Evolutionary conservation across 2,113 vertebrate species (phyloP), one percentile per base, ranked within the genome.

Genomic region (Puma concolor): DNA sequence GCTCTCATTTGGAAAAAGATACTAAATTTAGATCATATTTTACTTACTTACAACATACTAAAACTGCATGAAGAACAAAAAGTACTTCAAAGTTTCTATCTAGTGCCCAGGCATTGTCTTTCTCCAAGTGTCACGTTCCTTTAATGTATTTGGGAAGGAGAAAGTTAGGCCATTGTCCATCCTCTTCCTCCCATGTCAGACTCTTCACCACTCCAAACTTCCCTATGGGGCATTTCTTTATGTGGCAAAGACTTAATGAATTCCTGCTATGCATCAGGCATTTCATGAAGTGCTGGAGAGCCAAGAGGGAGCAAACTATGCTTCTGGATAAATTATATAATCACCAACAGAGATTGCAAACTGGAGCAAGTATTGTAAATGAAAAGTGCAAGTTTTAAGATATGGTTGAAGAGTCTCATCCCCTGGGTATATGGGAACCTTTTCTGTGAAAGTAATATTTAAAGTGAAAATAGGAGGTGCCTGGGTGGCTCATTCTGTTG

Each of bases 21-120:
- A 69, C 79, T 94, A 80, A 88, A 90, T 94, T 92, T 88, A 97
- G 50, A 88, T 81, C 63, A 81, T 31, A 86, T 94, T 71, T 12
- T 9, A 63, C 67, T 85, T 85, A 52, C 36, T 92, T 92, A 33
- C 29, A 82, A 71, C 10, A 66, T 38, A 25, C 8, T 95, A 93
- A 96, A 95, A 83, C 67, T 63, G 85, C 33, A 83, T 41, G 13
- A 31, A 67, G n/a, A 72, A 72, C 31, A 80, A 81, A 85, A 76
- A 48, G 91, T 10, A 66, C 12, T 63, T 91, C 7, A 50, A 7
- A 60, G 27, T 69, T 90, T 66, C 11, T 93, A 25, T 85, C 81
- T 25, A 11, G 41, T 76, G 8, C 66, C 64, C 38, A 72, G 23
- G 33, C 7, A 50, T 38, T n/a, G 33, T 41, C 76, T 15, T 86